phyloP scores from a whole-genome alignment of 53 echinoderm and acorn worm species.

The Astropecten irregularis region DNA sequence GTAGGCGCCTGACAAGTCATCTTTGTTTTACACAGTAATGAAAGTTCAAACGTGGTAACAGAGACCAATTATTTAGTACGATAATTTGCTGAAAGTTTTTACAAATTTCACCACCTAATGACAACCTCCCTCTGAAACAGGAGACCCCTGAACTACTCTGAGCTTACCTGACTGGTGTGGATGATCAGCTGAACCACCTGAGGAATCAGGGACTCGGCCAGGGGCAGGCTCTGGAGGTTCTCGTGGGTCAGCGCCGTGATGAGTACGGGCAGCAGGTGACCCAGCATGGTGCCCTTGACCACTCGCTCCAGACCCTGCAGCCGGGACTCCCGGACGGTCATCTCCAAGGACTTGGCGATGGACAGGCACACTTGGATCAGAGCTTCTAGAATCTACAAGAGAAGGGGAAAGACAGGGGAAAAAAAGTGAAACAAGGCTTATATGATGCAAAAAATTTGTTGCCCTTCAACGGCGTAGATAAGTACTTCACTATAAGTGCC shows the following conservation, averaged over 20 bases:
- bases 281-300: conserved; percentile 78
- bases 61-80: too few species aligned
- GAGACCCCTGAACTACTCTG: too few species aligned
- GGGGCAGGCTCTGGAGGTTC: conserved; percentile 64
- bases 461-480: too few species aligned
- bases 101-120: too few species aligned
- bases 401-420: not conserved
- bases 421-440: not conserved
- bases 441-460: too few species aligned
- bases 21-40: too few species aligned
- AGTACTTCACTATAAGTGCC: too few species aligned
- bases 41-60: too few species aligned
- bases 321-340: conserved; percentile 38
- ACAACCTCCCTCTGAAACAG: too few species aligned
- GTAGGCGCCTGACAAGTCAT: too few species aligned
- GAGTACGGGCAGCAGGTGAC: conserved; percentile 78
- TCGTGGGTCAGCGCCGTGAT: conserved; percentile 76
- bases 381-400: conserved; percentile 67
- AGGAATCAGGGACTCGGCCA: conserved; percentile 75
- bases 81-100: too few species aligned
- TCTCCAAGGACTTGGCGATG: conserved; percentile 25
- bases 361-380: conserved; percentile 71
- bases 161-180: conserved; percentile 83
- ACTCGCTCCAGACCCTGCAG: conserved; percentile 76
- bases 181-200: conserved; percentile 80